phyloP scores from a whole-genome alignment of 2,113 vertebrate genomes.

The Nansenia antarctica region DNA sequence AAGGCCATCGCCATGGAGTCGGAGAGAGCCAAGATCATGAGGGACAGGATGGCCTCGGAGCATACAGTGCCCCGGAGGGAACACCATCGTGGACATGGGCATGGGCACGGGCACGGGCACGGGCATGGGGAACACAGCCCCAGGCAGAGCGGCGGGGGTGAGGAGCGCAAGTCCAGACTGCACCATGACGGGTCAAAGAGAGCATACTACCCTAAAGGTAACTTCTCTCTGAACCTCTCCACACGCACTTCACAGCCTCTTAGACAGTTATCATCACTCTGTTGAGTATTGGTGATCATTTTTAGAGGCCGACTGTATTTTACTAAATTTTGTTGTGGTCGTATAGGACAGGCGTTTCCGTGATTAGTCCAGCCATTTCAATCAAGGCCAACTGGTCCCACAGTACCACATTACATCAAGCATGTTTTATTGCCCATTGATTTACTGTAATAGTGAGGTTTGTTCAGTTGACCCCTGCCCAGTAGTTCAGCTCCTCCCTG shows the following conservation, averaged over 20 bases:
- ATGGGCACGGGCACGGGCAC: constrained; percentile 49
- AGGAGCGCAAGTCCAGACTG: constrained; percentile 89
- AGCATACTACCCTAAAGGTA: constrained; percentile 98
- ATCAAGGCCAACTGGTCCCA: background rate
- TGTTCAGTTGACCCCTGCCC: constrained; percentile 3
- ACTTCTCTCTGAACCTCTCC: constrained; percentile 8
- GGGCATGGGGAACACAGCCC: constrained; percentile 88
- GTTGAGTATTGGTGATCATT: background rate
- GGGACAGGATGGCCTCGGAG: constrained; percentile 90
- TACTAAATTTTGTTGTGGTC: background rate
- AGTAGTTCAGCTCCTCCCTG: background rate
- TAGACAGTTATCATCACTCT: background rate
- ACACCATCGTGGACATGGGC: constrained; percentile 55
- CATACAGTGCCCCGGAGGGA: constrained; percentile 79
- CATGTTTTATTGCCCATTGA: background rate
- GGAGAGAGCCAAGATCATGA: constrained; percentile 94
- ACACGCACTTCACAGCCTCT: background rate
- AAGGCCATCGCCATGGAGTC: constrained; percentile 98
- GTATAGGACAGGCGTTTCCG: no score
- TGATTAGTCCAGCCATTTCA: background rate
- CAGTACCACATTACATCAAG: background rate
- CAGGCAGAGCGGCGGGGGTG: constrained; percentile 82
- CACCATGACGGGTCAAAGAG: constrained; percentile 92
- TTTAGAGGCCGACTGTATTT: background rate
- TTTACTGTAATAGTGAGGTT: background rate